A percentile compares a stretch with the other conserved stretches of the same genome.
These are phyloP conservation scores for Eretmocerus hayati DNA, from an alignment of 2,888 invertebrate species.

Conservation along the genomic window DNA sequence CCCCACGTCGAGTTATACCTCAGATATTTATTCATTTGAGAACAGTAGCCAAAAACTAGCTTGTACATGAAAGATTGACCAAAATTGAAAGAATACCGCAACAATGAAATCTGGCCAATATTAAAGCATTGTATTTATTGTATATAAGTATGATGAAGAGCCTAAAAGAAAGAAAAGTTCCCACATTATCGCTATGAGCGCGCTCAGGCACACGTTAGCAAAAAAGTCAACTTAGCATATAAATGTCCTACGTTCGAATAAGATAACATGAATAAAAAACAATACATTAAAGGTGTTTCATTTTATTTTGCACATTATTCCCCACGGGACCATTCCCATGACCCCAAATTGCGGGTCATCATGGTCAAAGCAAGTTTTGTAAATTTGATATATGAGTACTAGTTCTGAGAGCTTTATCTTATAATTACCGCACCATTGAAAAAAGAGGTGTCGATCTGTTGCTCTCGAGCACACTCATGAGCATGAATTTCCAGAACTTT, in stretches of 20 bases:
- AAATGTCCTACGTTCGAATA: background rate
- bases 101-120: background rate
- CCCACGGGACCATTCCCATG: background rate
- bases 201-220: background rate
- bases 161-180: background rate
- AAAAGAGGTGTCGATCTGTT: too few species aligned
- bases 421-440: background rate
- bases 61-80: background rate
- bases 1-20: too few species aligned
- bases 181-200: background rate
- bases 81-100: background rate
- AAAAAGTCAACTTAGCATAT: background rate
- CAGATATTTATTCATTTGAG: too few species aligned
- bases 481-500: too few species aligned
- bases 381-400: background rate
- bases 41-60: background rate
- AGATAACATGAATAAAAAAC: background rate
- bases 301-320: background rate
- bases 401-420: background rate
- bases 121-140: background rate
- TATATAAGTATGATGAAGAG: background rate
- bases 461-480: too few species aligned
- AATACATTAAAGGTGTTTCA: background rate
- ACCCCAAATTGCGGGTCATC: background rate
- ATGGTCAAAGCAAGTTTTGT: background rate